Base-by-base conservation (phyloP, 2,888 invertebrate genomes). In the Caenorhabditis sulstoni region DNA sequence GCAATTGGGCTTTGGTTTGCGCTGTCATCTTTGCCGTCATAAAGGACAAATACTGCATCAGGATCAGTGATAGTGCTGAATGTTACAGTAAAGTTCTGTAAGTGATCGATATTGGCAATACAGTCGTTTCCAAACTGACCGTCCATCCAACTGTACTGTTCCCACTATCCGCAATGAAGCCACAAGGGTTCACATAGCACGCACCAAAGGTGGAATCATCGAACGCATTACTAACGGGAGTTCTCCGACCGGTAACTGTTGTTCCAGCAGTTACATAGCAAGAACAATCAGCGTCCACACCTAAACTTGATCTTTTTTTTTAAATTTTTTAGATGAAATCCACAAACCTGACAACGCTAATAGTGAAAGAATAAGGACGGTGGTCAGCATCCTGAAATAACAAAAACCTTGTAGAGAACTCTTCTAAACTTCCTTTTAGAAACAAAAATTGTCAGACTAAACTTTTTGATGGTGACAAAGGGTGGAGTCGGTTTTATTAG, bases 151-250 rank as follows among this genome's bases (percentile, higher is more conserved):
- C 20, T 4, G 49, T 37, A 4, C 44, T 9, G 23, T n/a, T 20
- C 4, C 78, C 71, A 39, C 61, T 66, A 61, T 78, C 14, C 0
- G 78, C 78, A 35, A 78, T 14, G 22, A 78, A 78, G 16, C 61
- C 66, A 44, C 78, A 78, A 1, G 52, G 9, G 44, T 8, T 29
- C 0, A 14, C 0, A 16, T 55, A 68, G 20, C 78, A 78, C 2
- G 78, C 23, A 0, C 20, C 12, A 37, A 66, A 78, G 16, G 39
- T 47, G 16, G 9, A 5, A 9, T n/a, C 35, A 8, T 65, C 41
- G 18, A 18, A 78, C 3, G 55, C 66, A 20, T 65, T 71, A n/a
- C 50, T 62, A 0, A 78, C 8, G 14, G n/a, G 11, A 18, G 53
- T 52, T 39, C 57, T 58, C 5, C 8, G 37, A 4, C 70, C 70